Conservation (phyloP, 2,888 invertebrate genomes). For the Willowsia nigromaculata region DNA sequence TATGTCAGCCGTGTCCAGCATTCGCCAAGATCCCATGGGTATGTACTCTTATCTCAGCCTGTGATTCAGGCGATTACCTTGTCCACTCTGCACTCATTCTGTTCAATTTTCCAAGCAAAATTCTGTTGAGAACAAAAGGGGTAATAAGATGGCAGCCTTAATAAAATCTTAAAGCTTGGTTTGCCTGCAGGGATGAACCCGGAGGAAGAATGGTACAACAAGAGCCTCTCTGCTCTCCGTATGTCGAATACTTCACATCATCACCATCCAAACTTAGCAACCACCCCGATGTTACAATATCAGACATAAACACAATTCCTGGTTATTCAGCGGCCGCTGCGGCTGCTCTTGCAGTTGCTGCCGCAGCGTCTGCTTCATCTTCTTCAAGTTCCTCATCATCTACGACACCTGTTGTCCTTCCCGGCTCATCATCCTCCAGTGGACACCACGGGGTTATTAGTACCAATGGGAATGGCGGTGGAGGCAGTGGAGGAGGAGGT, state of each 20-base stretch:
- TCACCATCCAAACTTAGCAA: constrained; percentile 90
- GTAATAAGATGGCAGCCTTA: constrained; percentile 70
- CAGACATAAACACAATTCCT: constrained; percentile 89
- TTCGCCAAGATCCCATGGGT: constrained; percentile 93
- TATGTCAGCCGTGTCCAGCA: constrained; percentile 93
- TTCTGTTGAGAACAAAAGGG: constrained; percentile 5
- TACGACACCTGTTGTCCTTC: constrained; percentile 60
- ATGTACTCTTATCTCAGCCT: constrained; percentile 80
- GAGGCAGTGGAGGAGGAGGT: constrained; percentile 43
- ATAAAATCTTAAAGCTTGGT: constrained; percentile 79
- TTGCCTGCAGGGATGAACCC: constrained; percentile 89
- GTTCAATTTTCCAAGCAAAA: background rate
- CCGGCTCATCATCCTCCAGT: constrained; percentile 56
- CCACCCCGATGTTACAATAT: constrained; percentile 98
- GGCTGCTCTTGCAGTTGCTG: constrained; percentile 76
- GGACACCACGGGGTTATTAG: constrained; percentile 40
- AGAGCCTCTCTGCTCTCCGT: constrained; percentile 96
- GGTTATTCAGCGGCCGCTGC: constrained; percentile 78
- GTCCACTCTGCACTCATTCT: background rate
- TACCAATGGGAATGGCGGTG: constrained; percentile 36
- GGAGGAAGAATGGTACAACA: constrained; percentile 98
- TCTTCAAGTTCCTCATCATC: constrained; percentile 63
- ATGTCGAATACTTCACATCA: constrained; percentile 97
- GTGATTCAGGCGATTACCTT: too few species aligned
- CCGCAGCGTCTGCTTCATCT: constrained; percentile 71